Evolutionary conservation across 1,140 invertebrate species (phyloP), one percentile per base, ranked within the genome.

Genomic region (Caenorhabditis remanei): DNA sequence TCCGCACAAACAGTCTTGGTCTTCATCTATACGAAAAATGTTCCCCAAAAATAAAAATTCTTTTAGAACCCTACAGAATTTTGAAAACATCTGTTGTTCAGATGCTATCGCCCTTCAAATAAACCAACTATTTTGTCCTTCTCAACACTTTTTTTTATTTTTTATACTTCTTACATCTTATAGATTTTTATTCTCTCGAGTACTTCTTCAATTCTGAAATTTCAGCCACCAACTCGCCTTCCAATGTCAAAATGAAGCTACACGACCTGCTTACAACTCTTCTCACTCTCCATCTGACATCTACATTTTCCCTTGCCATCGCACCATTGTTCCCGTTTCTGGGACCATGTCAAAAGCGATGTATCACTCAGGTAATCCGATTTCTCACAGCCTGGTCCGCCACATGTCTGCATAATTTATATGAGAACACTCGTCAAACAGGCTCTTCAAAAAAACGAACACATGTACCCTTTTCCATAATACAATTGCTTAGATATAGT

Each of bases 361-460:
- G 71, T 79, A 79, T 79, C 46, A 50, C 71, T 2, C 71, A 79
- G 71, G 71, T 79, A 79, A 43, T 4, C 19, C 13, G 13, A n/a
- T 46, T 71, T 46, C 19, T 65, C n/a, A n/a, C 5, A n/a, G 43
- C 19, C 43, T 4, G 65, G 7, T 19, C 19, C n/a, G 71, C 71
- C 71, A 79, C 46, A 79, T 79, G 46, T 79, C n/a, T 14, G 71
- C 71, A 79, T 79, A 79, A 79, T 79, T 79, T 79, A 79, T 79
- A 79, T 79, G 71, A 50, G 71, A 79, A 79, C 46, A 40, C 71
- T 79, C 13, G 24, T 71, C 43, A 5, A 0, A 7, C n/a, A 24
- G 46, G 71, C 46, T 48, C 71, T 79, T 24, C n/a, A 79, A 79
- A 79, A n/a, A 79, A 79, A 24, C 16, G 46, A 50, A 53, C 46